Evolutionary conservation across 2,797 vertebrate genomes (phyloP).

Genomic region (Enteromius anoplus): DNA sequence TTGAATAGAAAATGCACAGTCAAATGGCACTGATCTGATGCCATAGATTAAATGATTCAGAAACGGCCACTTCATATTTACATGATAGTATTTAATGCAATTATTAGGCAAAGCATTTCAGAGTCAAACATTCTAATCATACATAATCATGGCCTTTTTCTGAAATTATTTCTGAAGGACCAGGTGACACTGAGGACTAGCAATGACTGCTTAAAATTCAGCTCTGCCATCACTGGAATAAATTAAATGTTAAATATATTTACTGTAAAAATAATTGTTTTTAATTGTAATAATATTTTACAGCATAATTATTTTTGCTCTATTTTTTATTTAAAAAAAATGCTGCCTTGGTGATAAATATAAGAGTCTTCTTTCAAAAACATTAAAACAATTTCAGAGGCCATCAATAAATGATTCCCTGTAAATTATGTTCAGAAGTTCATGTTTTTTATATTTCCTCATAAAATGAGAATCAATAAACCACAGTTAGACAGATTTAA

Average conservation of each 20-base stretch:
- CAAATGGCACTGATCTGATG: background rate
- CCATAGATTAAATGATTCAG: slow-evolving; percentile 8
- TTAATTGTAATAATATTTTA: background rate
- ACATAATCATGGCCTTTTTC: background rate
- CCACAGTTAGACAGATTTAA: background rate
- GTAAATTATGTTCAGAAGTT: background rate
- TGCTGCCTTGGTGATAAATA: background rate
- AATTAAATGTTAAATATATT: background rate
- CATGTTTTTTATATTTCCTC: background rate
- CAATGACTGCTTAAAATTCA: background rate
- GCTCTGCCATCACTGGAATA: background rate
- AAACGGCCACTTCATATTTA: background rate
- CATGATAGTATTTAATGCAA: background rate
- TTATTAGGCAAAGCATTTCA: background rate
- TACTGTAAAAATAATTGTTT: background rate
- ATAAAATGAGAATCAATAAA: background rate
- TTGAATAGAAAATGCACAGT: slow-evolving; percentile 21
- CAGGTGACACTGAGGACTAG: background rate
- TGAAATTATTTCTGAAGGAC: background rate
- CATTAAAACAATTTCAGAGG: background rate
- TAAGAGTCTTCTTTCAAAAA: background rate
- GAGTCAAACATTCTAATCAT: background rate
- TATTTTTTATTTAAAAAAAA: background rate
- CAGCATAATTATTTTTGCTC: background rate
- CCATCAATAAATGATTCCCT: background rate